Evolutionary conservation across 2,797 vertebrate species (phyloP), one percentile per base, ranked within the genome.

Genomic region (Tarsius wallacei): DNA sequence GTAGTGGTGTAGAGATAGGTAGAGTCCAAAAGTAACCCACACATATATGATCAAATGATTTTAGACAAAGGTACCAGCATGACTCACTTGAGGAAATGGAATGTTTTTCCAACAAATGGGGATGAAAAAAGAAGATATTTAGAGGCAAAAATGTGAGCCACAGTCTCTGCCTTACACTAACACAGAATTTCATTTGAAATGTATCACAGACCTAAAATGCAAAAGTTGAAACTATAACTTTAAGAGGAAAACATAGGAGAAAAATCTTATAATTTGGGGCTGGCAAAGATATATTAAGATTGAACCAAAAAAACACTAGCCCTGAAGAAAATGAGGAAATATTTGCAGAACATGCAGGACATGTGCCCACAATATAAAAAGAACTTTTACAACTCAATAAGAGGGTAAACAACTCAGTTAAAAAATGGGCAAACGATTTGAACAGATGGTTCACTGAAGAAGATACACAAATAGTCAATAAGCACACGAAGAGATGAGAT

Each of bases 251-350:
- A 61, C 0, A 3, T 19, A 78, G 31, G 47, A 85, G 59, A 59
- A 82, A 86, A 61, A 86, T 74, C 13, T 55, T 57, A 61, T 68
- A 21, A 61, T 68, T 61, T 26, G 36, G 57, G 70, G 26, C n/a
- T 76, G 42, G 47, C 24, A 64, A 71, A 86, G 28, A 70, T 84
- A 76, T 89, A 68, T 31, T 76, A 66, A 68, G 9, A 68, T 12
- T 51, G 2, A 89, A 51, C 61, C 8, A 47, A 87, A 82, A 89
- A 76, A 77, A 17, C 53, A 85, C 0, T 36, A 31, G 5, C 26
- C 31, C 26, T 94, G 73, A 73, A 55, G 77, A 81, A 81, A 51
- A 87, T 59, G 36, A 82, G 36, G 76, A 76, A 68, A 83, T 88
- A 70, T 70, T 61, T 73, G 59, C 68, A 87, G 68, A 74, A 19